These are phyloP conservation scores for Caenorhabditis sp. DNA, from an alignment of 2,888 invertebrate genomes.

Conservation along the genomic window DNA sequence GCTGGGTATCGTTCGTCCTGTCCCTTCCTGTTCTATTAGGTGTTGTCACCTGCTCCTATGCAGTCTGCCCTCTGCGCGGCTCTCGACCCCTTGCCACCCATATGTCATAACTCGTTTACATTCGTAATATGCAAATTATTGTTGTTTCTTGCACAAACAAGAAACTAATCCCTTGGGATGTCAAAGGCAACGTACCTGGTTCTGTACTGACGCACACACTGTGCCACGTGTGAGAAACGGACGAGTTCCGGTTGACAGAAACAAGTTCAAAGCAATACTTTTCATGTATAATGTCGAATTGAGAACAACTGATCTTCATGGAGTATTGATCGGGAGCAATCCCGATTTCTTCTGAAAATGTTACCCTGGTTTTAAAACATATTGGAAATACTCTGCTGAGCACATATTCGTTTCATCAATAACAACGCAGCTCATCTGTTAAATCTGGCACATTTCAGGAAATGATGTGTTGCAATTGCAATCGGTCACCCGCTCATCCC, in stretches of 20 bases:
- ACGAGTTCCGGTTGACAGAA: slow-evolving; percentile 70
- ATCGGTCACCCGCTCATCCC: slow-evolving; percentile 45
- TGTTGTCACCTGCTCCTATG: slow-evolving; percentile 58
- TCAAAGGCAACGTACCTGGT: slow-evolving; percentile 70
- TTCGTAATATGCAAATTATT: slow-evolving; percentile 64
- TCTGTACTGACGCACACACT: slow-evolving; percentile 79
- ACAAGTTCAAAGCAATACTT: slow-evolving; percentile 80
- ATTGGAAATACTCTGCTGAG: neutral
- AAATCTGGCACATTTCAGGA: slow-evolving; percentile 61
- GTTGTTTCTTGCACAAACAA: slow-evolving; percentile 57
- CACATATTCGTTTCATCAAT: slow-evolving; percentile 27
- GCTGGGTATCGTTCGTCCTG: neutral
- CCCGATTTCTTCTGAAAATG: slow-evolving; percentile 68
- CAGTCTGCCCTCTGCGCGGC: slow-evolving; percentile 7
- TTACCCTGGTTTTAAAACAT: neutral
- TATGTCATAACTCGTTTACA: slow-evolving; percentile 59
- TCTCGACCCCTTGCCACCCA: slow-evolving; percentile 30
- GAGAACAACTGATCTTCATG: slow-evolving; percentile 70
- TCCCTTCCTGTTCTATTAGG: slow-evolving; percentile 22
- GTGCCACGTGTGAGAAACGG: slow-evolving; percentile 76
- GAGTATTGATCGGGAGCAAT: slow-evolving; percentile 56
- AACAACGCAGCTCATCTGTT: slow-evolving; percentile 56
- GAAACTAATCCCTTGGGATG: slow-evolving; percentile 44
- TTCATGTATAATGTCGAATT: slow-evolving; percentile 79
- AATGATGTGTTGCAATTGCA: slow-evolving; percentile 56